A percentile compares a stretch with the other conserved stretches of the same genome.
Evolutionary conservation across 2,888 invertebrate genomes (phyloP).

Genomic region (Hypomecis punctinalis): DNA sequence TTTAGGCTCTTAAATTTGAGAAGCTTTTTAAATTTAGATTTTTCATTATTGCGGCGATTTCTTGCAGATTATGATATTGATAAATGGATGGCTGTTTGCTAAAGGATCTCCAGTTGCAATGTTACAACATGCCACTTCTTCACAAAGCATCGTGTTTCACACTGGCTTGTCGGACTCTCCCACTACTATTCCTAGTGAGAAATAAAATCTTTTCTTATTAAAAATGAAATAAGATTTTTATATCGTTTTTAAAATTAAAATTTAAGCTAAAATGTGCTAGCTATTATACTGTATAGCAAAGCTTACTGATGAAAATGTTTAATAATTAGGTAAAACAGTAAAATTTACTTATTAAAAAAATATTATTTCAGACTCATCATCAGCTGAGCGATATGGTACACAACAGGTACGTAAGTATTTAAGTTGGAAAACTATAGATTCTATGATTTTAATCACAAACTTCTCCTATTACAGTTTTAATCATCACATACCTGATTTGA

Average conservation of each 20-base stretch:
- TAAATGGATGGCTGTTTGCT: slow-evolving; percentile 56
- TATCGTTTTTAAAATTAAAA: too few species aligned
- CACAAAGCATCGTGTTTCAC: slow-evolving; percentile 71
- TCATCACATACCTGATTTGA: too few species aligned
- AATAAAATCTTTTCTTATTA: background rate
- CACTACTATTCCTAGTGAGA: slow-evolving; percentile 49
- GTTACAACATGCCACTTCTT: slow-evolving; percentile 75
- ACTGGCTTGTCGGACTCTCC: slow-evolving; percentile 52
- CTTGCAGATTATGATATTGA: slow-evolving; percentile 55
- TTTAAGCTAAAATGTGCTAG: too few species aligned
- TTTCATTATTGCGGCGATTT: background rate
- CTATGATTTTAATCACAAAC: too few species aligned
- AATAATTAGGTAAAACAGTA: too few species aligned
- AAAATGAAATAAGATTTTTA: too few species aligned
- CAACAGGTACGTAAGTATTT: slow-evolving; percentile 42
- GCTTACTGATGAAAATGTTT: background rate
- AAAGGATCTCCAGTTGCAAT: slow-evolving; percentile 65
- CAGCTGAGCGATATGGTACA: slow-evolving; percentile 47
- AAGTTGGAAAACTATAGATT: too few species aligned
- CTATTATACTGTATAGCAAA: background rate
- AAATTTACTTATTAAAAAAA: too few species aligned
- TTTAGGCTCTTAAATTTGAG: too few species aligned
- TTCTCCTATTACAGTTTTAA: too few species aligned
- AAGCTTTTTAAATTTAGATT: too few species aligned
- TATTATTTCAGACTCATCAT: slow-evolving; percentile 46